These are phyloP conservation scores for Protomyctophum bolini DNA, from an alignment of 2,113 vertebrate species.

Conservation along the genomic window DNA sequence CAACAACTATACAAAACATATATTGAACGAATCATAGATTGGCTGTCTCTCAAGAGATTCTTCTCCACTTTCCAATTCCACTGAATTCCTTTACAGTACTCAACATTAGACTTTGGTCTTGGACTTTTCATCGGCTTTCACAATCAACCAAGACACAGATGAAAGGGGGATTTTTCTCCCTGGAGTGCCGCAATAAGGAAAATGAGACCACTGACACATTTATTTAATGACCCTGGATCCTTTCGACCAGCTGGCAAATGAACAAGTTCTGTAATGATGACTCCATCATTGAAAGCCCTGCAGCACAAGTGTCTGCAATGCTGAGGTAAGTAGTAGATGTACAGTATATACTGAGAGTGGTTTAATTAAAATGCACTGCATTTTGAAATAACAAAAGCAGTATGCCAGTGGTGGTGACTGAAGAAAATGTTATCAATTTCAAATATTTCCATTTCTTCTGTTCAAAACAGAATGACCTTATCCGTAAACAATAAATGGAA, in stretches of 20 bases:
- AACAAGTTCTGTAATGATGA: conserved; percentile 4
- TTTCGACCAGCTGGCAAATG: conserved; percentile 16
- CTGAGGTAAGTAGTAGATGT: no score
- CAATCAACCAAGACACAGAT: conserved; percentile 23
- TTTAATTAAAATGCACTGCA: no score
- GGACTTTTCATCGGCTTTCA: conserved; percentile 35
- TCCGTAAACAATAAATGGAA: no score
- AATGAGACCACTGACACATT: conserved; percentile 5
- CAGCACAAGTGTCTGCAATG: no score
- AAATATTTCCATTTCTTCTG: no score
- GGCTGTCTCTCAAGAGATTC: not conserved
- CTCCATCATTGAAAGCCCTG: not conserved
- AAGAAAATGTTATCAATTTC: no score
- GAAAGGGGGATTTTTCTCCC: conserved; percentile 17
- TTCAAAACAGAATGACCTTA: no score
- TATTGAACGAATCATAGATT: not conserved
- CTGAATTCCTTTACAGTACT: conserved; percentile 17
- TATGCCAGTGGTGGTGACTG: no score
- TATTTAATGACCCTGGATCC: conserved; percentile 10
- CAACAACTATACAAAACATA: not conserved
- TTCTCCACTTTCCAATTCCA: conserved; percentile 1
- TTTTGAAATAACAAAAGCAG: no score
- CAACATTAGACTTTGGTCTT: conserved; percentile 27
- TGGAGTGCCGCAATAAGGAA: not conserved
- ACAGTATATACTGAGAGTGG: no score